Conservation (phyloP, 2,797 vertebrate species). For the Australoheros facetus region DNA sequence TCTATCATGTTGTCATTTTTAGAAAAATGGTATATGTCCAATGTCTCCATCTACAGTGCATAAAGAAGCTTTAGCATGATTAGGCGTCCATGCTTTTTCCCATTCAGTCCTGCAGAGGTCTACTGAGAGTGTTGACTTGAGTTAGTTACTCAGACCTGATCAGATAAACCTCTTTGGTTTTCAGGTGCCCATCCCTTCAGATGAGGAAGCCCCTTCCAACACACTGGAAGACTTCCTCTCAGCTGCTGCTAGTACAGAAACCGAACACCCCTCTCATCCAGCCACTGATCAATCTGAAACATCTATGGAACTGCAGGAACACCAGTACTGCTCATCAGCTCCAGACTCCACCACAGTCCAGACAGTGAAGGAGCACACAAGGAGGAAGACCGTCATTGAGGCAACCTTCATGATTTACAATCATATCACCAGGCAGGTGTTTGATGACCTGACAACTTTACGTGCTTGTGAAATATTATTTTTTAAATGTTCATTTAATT, state of each 20-base stretch:
- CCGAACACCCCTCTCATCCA: background rate
- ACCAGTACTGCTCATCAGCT: constrained; percentile 61
- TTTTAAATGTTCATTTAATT: fast-evolving
- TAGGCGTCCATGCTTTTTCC: background rate
- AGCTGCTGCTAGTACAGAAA: constrained; percentile 8
- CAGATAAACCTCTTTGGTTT: background rate
- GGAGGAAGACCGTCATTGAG: constrained; percentile 24
- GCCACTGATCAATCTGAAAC: background rate
- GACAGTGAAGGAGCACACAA: background rate
- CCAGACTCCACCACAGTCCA: constrained; percentile 18
- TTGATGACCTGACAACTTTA: background rate
- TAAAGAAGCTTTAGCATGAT: background rate
- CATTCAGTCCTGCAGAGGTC: fast-evolving
- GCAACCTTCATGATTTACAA: constrained; percentile 50
- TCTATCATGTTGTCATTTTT: background rate
- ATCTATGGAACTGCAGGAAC: constrained; percentile 43
- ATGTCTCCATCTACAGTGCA: background rate
- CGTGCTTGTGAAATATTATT: fast-evolving
- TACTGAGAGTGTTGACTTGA: background rate
- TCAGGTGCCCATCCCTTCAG: constrained; percentile 38
- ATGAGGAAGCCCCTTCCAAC: constrained; percentile 37
- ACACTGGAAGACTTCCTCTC: constrained; percentile 47
- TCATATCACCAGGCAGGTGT: constrained; percentile 56
- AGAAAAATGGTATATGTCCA: too few relatives aligned
- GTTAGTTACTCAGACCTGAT: background rate